A percentile compares a stretch with the other conserved stretches of the same genome.
Conservation (phyloP, 2,888 invertebrate genomes). For the Synergus umbraculus region DNA sequence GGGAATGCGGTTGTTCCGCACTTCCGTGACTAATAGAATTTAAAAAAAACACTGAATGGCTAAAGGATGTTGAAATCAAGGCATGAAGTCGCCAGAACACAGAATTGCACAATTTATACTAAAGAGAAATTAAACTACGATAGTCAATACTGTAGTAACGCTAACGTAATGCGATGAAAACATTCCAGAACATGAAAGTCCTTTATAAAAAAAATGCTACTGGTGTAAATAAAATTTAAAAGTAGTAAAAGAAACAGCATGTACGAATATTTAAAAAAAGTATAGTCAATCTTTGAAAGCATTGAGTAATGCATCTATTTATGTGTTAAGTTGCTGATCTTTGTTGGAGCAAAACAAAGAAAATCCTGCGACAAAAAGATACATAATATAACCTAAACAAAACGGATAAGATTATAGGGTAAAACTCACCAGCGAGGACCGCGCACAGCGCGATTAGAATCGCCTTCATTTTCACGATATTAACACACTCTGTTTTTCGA, state of each 20-base stretch:
- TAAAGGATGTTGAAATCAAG: not conserved
- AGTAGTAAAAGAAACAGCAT: not conserved
- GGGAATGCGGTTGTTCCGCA: not conserved
- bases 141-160: not conserved
- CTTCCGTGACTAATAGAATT: not conserved
- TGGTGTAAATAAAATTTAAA: not conserved
- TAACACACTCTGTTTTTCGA: constrained; percentile 37
- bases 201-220: not conserved
- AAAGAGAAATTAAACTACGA: not conserved
- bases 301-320: constrained; percentile 1
- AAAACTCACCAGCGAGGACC: constrained; percentile 77
- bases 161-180: not conserved
- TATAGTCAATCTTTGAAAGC: not conserved
- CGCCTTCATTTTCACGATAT: constrained; percentile 72
- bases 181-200: not conserved
- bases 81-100: not conserved
- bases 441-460: constrained; percentile 76
- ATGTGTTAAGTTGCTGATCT: not conserved
- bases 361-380: not conserved
- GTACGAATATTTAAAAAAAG: not conserved
- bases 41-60: not conserved
- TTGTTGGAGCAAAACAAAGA: constrained; percentile 24
- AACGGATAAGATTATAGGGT: not conserved
- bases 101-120: not conserved
- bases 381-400: not conserved